Evolutionary conservation across 2,113 vertebrate species (phyloP).

Genomic region (Limnothrissa miodon): DNA sequence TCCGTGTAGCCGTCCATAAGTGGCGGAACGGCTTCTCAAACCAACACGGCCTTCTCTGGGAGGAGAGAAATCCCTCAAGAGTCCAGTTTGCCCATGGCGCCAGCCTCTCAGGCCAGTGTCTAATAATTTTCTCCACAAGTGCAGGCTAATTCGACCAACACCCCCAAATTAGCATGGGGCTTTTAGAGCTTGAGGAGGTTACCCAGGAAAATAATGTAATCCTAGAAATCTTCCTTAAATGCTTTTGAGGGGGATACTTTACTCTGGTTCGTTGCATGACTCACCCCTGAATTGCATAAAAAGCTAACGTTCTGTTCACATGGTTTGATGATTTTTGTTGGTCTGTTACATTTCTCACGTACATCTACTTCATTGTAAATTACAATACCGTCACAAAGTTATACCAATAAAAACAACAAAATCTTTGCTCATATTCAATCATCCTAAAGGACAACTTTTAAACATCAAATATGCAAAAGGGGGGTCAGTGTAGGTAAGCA

Average conservation of each 20-base stretch:
- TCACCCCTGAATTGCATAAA: not conserved
- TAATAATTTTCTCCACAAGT: not conserved
- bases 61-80: not conserved
- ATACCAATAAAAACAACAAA: too few relatives aligned
- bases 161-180: not conserved
- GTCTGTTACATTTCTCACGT: not conserved
- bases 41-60: not conserved
- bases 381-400: not conserved
- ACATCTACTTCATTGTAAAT: not conserved
- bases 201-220: not conserved
- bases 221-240: not conserved
- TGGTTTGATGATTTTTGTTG: not conserved
- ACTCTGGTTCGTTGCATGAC: not conserved
- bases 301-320: not conserved
- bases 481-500: not conserved
- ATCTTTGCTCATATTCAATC: too few relatives aligned
- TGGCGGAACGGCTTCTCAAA: slow-evolving; percentile 9
- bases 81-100: not conserved
- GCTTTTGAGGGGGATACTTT: not conserved
- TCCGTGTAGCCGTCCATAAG: slow-evolving; percentile 35
- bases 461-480: not conserved
- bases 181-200: not conserved
- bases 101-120: not conserved
- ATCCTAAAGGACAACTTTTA: not conserved
- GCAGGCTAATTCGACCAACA: not conserved